phyloP scores from a whole-genome alignment of 2,113 vertebrate species.

The Centropus bengalensis region DNA sequence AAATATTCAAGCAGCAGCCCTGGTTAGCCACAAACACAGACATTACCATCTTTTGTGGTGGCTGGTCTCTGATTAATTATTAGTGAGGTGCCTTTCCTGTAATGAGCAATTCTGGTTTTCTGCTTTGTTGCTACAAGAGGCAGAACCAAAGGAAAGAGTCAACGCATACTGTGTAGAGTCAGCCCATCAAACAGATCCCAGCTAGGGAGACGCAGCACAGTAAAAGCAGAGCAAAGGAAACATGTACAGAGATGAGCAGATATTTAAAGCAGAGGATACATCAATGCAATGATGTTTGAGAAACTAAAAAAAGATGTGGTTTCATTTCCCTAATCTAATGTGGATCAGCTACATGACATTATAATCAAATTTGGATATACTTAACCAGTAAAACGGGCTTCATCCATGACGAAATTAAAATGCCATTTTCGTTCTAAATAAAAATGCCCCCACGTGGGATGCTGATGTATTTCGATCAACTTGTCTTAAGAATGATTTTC shows the following conservation, averaged over 20 bases:
- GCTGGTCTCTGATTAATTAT: not conserved
- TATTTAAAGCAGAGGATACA: not conserved
- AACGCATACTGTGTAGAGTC: not conserved
- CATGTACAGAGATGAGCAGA: not conserved
- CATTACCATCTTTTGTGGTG: not conserved
- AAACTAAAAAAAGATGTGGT: conserved; percentile 14
- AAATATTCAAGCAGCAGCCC: not conserved
- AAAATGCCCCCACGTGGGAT: not conserved
- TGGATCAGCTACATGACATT: conserved; percentile 14
- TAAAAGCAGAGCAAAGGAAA: not conserved
- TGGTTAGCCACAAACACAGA: not conserved
- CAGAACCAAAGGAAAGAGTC: not conserved
- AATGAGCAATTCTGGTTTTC: not conserved
- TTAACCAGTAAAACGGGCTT: conserved; percentile 33
- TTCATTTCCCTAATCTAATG: conserved; percentile 33
- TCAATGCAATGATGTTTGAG: not conserved
- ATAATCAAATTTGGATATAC: conserved; percentile 22
- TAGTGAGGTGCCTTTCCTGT: not conserved
- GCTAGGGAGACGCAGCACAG: not conserved
- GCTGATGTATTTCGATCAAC: not conserved
- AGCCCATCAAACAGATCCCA: not conserved
- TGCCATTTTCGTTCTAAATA: not conserved
- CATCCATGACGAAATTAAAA: conserved; percentile 18
- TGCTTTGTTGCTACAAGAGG: not conserved
- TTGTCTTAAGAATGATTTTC: not conserved